Base-by-base conservation (phyloP, 2,888 invertebrate species). In the Onchidella celtica region DNA sequence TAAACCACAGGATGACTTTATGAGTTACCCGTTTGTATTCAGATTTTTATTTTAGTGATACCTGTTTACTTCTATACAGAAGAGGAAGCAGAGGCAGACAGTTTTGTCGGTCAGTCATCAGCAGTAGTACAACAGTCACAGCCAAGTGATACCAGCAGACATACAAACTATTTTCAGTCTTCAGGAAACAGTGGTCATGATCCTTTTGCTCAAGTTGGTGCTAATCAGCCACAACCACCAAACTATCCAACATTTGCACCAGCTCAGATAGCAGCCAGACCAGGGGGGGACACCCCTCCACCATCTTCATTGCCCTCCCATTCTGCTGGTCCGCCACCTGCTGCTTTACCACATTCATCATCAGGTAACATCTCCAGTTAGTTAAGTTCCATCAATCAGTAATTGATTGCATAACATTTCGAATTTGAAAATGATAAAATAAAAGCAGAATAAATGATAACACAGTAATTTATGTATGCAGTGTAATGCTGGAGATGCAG, bases 21-120 rank as follows among this genome's bases (percentile, higher is more conserved):
- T n/a, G n/a, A n/a, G n/a, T n/a, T n/a, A n/a, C n/a, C n/a, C n/a
- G n/a, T n/a, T n/a, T n/a, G n/a, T n/a, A n/a, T n/a, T n/a, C n/a
- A n/a, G n/a, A n/a, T n/a, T n/a, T n/a, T n/a, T n/a, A n/a, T n/a
- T n/a, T n/a, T n/a, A n/a, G n/a, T 59, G 21, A 40, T 38, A 36
- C 65, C 55, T 27, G 1, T 40, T 81, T 68, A 17, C 32, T 61
- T 61, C 17, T 61, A 32, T 11, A 32, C 86, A 92, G 92, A 90
- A 84, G 92, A 91, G 84, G 95, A 95, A 88, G 92, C 89, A 29
- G 92, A 92, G 84, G 92, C 89, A 47, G 92, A 92, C 86, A 92
- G 91, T 85, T 92, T 92, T 89, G 89, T 92, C 59, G 92, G 92
- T 21, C 92, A 92, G 84, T 85, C 87, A 38, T 89, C 90, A 27